These are phyloP conservation scores for Siniperca chuatsi DNA, from an alignment of 2,113 vertebrate genomes.

Conservation along the genomic window DNA sequence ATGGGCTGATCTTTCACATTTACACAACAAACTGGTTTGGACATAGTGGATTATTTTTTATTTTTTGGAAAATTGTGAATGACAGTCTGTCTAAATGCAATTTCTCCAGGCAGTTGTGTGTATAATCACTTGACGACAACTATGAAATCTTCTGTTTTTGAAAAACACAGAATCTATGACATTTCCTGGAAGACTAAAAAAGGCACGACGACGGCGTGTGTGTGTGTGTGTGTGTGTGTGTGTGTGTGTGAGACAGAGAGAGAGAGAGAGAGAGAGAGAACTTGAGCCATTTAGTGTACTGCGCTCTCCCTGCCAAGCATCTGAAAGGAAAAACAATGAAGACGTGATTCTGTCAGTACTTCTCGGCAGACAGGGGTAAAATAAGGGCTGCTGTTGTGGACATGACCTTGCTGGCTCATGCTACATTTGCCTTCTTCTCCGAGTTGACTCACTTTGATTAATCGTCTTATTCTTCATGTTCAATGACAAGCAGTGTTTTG, in stretches of 20 bases:
- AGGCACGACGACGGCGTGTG: background rate
- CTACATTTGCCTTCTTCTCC: too few relatives aligned
- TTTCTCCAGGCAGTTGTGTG: background rate
- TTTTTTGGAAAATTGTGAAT: background rate
- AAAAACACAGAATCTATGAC: background rate
- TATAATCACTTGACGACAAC: conserved; percentile 25
- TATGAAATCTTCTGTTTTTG: background rate
- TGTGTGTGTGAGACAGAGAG: background rate
- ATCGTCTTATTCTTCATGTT: background rate
- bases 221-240: background rate
- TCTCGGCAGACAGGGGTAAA: conserved; percentile 17
- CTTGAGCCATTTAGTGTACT: background rate
- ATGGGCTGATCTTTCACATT: background rate
- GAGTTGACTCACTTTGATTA: conserved; percentile 9
- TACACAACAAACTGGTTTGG: background rate
- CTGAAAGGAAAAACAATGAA: conserved; percentile 30
- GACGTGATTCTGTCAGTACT: conserved; percentile 4
- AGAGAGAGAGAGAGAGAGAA: too few relatives aligned
- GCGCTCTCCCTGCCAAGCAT: background rate
- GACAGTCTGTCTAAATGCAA: background rate
- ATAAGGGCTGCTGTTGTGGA: background rate
- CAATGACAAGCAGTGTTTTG: background rate
- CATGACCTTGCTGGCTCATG: too few relatives aligned
- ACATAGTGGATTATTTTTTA: background rate
- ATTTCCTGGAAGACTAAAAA: conserved; percentile 5